Base-by-base conservation (phyloP, 1,140 invertebrate species). In the Dendrolimus kikuchii region DNA sequence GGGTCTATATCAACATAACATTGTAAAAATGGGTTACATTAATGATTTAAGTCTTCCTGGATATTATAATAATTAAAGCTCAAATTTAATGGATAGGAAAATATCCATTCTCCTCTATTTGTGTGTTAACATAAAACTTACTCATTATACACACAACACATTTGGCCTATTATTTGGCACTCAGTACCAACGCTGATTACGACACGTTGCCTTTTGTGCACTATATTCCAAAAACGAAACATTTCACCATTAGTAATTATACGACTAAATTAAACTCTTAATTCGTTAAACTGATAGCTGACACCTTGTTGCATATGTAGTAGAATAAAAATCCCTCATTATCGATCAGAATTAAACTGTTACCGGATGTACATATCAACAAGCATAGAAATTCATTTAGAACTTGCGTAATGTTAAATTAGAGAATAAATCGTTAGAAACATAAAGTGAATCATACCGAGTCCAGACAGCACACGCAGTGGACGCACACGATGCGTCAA, bases 11-110 rank as follows among this genome's bases (percentile, higher is more conserved):
- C 55, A 65, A 60, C 59, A 59, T 62, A 66, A 58, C 54, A 60
- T 57, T 43, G 47, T 46, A 59, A 55, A 49, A 56, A 46, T 64
- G n/a, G 38, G 36, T 37, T 51, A 50, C 45, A 53, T 49, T 52
- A 53, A 53, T 62, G 56, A 53, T 60, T 71, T 50, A 66, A 73
- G 66, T 81, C 74, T 74, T 72, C 70, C 62, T 53, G 71, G 59
- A 75, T 67, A 80, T 81, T 77, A 82, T 66, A 66, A 76, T 85
- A 82, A 80, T 85, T 84, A 84, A 84, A 84, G 81, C 81, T 85
- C 75, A 79, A 76, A 76, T 76, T 74, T 76, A 75, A 74, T 77
- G 66, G 65, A 73, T 71, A 71, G 59, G 61, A 66, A 64, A 59
- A 59, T 62, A 69, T 64, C 68, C 65, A 66, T 69, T 60, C 57